Evolutionary conservation across 2,113 vertebrate species (phyloP).

Genomic region (Halcyon senegalensis): DNA sequence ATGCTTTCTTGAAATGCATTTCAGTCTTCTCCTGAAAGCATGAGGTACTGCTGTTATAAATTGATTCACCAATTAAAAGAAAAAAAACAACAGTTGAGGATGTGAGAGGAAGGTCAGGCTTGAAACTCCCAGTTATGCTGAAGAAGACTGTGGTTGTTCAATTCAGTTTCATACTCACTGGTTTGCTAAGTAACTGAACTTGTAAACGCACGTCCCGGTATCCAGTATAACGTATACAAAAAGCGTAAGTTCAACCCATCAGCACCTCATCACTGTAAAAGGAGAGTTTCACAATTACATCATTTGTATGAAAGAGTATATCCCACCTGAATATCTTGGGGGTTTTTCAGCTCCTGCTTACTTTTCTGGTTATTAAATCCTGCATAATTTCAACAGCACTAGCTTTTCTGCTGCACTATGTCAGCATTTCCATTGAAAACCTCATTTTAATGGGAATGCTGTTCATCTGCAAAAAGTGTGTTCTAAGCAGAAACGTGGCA

Average conservation of each 20-base stretch:
- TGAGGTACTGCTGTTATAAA: neutral
- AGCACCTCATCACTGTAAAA: neutral
- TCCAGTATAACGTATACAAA: neutral
- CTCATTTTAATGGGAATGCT: conserved; percentile 38
- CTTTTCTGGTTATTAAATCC: neutral
- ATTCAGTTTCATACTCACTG: neutral
- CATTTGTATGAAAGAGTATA: neutral
- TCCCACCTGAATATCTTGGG: neutral
- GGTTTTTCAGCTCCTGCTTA: neutral
- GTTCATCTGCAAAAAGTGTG: conserved; percentile 36
- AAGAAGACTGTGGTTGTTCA: neutral
- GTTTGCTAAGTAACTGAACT: neutral
- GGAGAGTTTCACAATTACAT: neutral
- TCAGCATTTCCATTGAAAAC: conserved; percentile 54
- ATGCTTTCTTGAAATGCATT: neutral
- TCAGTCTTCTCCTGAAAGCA: neutral
- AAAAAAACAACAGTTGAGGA: neutral
- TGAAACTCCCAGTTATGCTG: neutral
- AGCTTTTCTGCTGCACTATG: conserved; percentile 12
- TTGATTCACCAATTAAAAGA: neutral
- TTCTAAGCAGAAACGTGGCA: conserved; percentile 41
- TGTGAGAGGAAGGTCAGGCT: neutral
- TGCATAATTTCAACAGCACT: neutral
- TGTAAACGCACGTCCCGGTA: neutral
- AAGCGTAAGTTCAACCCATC: neutral